Evolutionary conservation across 2,888 invertebrate species (phyloP).

Genomic region (Eucera pruinosa): DNA sequence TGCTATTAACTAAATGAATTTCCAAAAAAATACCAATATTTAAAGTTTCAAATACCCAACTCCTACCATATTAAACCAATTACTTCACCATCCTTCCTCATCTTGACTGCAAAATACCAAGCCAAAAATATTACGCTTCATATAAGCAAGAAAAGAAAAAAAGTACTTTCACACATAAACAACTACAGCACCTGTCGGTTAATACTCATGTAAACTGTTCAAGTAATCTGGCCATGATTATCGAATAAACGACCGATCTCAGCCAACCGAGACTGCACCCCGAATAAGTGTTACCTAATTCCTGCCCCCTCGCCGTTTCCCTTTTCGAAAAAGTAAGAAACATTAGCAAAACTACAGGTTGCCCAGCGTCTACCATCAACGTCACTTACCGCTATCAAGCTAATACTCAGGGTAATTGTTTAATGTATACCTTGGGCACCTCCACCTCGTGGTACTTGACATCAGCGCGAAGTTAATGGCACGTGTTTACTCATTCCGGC

Average conservation of each 20-base stretch:
- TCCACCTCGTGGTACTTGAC: constrained; percentile 3
- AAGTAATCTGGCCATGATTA: neutral
- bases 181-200: neutral
- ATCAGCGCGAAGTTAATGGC: constrained; percentile 61
- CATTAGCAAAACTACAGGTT: constrained; percentile 20
- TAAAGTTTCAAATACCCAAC: too few relatives aligned
- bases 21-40: too few relatives aligned
- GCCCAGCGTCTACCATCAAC: neutral
- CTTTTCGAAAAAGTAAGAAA: neutral
- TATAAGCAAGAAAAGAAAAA: neutral
- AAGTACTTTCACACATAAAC: neutral
- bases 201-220: constrained; percentile 3
- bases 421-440: constrained; percentile 33
- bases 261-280: neutral
- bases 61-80: neutral
- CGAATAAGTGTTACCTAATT: neutral
- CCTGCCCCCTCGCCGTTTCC: neutral
- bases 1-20: neutral
- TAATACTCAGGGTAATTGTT: constrained; percentile 38
- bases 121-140: neutral
- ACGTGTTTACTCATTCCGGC: constrained; percentile 65
- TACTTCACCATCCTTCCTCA: neutral
- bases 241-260: neutral
- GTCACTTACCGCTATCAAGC: constrained; percentile 11
- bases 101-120: neutral